Evolutionary conservation across 2,888 invertebrate genomes (phyloP).

Genomic region (Protophormia terraenovae): DNA sequence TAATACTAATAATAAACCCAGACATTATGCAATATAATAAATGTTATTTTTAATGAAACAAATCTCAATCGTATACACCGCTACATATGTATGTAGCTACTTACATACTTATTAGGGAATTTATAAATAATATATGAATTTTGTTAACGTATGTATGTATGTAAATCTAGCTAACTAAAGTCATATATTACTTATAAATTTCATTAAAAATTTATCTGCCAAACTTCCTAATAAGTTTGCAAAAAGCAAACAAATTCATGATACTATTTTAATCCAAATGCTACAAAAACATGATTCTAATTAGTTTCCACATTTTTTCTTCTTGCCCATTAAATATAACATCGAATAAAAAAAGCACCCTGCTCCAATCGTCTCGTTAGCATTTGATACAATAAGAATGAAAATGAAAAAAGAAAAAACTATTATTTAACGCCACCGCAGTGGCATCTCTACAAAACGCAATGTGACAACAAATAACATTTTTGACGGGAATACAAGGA

Average conservation of each 20-base stretch:
- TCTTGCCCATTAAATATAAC: not conserved
- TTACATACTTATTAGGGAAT: too few relatives aligned
- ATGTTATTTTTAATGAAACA: too few relatives aligned
- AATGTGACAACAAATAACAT: conserved; percentile 19
- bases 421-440: conserved; percentile 17
- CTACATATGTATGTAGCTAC: too few relatives aligned
- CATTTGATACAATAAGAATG: not conserved
- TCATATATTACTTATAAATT: too few relatives aligned
- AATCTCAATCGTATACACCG: too few relatives aligned
- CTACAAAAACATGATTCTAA: conserved; percentile 17
- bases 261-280: not conserved
- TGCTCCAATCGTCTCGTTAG: not conserved
- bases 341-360: not conserved
- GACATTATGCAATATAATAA: too few relatives aligned
- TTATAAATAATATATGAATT: too few relatives aligned
- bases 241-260: not conserved
- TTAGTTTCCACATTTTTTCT: conserved; percentile 1
- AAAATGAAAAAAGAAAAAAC: conserved; percentile 7
- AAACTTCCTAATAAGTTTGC: not conserved
- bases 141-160: too few relatives aligned
- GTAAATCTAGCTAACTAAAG: too few relatives aligned
- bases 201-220: not conserved
- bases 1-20: too few relatives aligned
- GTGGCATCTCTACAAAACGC: conserved; percentile 50
- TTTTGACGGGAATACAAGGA: conserved; percentile 1